Evolutionary conservation across 2,797 vertebrate genomes (phyloP), one percentile per base, ranked within the genome.

Genomic region (Leptatherina wallacei): DNA sequence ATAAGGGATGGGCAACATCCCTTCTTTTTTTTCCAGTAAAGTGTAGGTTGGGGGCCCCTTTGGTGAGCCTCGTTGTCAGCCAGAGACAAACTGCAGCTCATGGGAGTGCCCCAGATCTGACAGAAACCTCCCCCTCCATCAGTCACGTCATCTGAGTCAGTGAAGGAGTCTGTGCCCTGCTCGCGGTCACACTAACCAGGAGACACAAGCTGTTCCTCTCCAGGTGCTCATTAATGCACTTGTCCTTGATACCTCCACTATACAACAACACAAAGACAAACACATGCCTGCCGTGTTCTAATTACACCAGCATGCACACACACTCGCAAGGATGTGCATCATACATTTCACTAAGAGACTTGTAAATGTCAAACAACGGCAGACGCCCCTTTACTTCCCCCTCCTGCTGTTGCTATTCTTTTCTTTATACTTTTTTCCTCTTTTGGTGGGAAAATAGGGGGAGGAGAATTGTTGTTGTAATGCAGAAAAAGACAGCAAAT

Each of bases 61-160:
- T 85, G 94, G 88, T 96, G 95, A 92, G 90, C 71, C 52, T 94
- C 94, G 93, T 97, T 99, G 94, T 99, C 98, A 96, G 96, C 95
- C 27, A 13, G 96, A 99, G 88, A 98, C 96, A 85, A 97, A 99
- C 3, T 98, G 96, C 65, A 95, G 96, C 93, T 98, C 97, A 86
- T 95, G 96, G 89, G 97, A 99, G 85, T 94, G 96, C 94, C 97
- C 98, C 93, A 98, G 94, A 94, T 98, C 96, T 99, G 95, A 94
- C 93, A 95, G 89, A 91, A 93, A 83, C 86, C 90, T 87, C 86
- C 89, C 92, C 92, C 91, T 88, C 92, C 90, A 95, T 95, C 93
- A 93, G 93, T 95, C 94, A 95, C 89, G 82, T 92, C 89, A 90
- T 90, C 90, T 82, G 89, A 92, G 87, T 93, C 91, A 91, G 88